These are phyloP conservation scores for Anthonomus grandis DNA, from an alignment of 1,140 invertebrate species.

Conservation along the genomic window DNA sequence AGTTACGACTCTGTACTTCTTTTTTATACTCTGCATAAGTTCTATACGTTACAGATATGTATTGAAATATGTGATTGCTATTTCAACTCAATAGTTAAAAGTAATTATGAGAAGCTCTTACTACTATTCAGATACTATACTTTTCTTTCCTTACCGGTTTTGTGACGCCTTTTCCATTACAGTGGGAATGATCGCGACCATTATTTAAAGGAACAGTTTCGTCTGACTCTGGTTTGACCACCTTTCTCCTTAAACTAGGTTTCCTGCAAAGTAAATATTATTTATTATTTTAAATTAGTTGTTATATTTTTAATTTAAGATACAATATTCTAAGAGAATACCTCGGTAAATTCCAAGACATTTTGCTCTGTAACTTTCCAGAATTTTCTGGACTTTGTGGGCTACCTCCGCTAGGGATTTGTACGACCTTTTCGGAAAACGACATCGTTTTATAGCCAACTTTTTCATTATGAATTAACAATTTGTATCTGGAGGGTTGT, in stretches of 20 bases:
- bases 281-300: no score
- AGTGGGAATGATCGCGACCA: conserved; percentile 64
- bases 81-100: no score
- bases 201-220: conserved; percentile 63
- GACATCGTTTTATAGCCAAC: conserved; percentile 46
- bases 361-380: conserved; percentile 31
- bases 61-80: no score
- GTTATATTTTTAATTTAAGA: no score
- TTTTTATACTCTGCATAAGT: no score
- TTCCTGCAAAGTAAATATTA: conserved; percentile 64
- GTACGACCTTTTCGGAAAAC: conserved; percentile 44
- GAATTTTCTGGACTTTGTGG: conserved; percentile 19
- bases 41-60: no score
- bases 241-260: conserved; percentile 61
- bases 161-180: conserved; percentile 63
- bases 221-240: conserved; percentile 57
- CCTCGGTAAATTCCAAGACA: conserved; percentile 22
- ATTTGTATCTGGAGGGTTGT: conserved; percentile 32
- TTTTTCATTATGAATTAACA: conserved; percentile 47
- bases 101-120: no score
- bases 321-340: background rate
- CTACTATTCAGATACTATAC: no score
- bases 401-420: conserved; percentile 21
- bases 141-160: conserved; percentile 43
- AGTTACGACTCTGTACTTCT: no score